phyloP scores from a whole-genome alignment of 2,797 vertebrate genomes.

The Gadopsis marmoratus region DNA sequence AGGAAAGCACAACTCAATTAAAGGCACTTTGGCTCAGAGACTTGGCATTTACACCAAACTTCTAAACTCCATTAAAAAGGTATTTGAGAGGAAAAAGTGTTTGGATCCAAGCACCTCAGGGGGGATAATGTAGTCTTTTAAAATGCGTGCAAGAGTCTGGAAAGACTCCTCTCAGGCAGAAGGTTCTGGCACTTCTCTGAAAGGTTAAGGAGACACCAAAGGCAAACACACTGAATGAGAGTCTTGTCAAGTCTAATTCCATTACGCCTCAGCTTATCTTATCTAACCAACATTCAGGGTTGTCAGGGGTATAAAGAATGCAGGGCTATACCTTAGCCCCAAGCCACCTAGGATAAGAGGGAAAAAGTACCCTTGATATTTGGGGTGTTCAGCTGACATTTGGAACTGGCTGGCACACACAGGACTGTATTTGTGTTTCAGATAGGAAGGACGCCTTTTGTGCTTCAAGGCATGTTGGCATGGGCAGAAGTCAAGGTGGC shows the following conservation, averaged over 20 bases:
- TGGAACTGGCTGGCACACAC: slow-evolving; percentile 67
- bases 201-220: slow-evolving; percentile 87
- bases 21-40: slow-evolving; percentile 84
- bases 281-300: slow-evolving; percentile 79
- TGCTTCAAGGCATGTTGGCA: slow-evolving; percentile 74
- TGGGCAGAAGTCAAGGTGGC: slow-evolving; percentile 57
- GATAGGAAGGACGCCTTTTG: slow-evolving; percentile 70
- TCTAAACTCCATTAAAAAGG: slow-evolving; percentile 88
- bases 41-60: slow-evolving; percentile 88
- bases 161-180: slow-evolving; percentile 74
- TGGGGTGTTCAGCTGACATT: slow-evolving; percentile 81
- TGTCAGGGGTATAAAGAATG: slow-evolving; percentile 78
- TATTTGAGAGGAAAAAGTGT: slow-evolving; percentile 84
- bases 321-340: slow-evolving; percentile 68
- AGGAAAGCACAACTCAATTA: slow-evolving; percentile 87
- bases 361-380: slow-evolving; percentile 78
- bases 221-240: slow-evolving; percentile 82
- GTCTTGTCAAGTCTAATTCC: slow-evolving; percentile 84
- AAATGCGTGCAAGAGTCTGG: slow-evolving; percentile 77
- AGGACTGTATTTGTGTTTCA: slow-evolving; percentile 75
- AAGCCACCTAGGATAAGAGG: slow-evolving; percentile 73
- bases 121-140: slow-evolving; percentile 76
- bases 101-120: slow-evolving; percentile 74
- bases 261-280: slow-evolving; percentile 81
- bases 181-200: slow-evolving; percentile 74